Conservation (phyloP, 2,888 invertebrate species). For the Sphecodes monilicornis region DNA sequence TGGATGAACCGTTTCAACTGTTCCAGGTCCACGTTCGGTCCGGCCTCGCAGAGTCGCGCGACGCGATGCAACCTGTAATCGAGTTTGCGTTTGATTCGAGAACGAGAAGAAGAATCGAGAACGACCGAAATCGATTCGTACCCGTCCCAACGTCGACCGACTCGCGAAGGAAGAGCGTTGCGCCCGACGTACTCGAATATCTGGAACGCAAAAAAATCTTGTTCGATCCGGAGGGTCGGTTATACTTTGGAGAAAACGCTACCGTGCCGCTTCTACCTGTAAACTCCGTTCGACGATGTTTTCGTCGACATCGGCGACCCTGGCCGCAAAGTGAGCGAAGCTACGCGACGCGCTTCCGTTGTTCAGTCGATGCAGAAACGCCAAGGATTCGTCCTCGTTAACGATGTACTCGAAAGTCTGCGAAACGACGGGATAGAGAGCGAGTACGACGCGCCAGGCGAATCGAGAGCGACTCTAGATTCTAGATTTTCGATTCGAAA, state of each 20-base stretch:
- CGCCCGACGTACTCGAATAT: conserved; percentile 67
- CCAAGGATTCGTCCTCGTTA: conserved; percentile 86
- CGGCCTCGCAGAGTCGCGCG: conserved; percentile 44
- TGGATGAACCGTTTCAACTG: conserved; percentile 65
- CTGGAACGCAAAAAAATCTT: conserved; percentile 47
- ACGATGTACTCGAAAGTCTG: conserved; percentile 88
- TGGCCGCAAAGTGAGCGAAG: conserved; percentile 89
- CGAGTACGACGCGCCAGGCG: neutral
- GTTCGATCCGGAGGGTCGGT: neutral
- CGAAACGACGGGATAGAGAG: too few species aligned
- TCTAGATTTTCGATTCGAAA: neutral
- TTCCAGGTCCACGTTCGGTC: conserved; percentile 50
- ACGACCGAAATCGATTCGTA: conserved; percentile 12
- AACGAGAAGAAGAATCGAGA: neutral
- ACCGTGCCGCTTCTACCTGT: conserved; percentile 76
- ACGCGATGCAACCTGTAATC: conserved; percentile 53
- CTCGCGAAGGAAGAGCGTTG: conserved; percentile 58
- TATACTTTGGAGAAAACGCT: neutral
- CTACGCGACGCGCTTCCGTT: conserved; percentile 87
- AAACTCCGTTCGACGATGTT: conserved; percentile 86
- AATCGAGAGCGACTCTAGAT: too few species aligned
- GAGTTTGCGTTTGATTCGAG: neutral
- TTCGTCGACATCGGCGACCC: conserved; percentile 86
- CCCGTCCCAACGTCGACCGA: conserved; percentile 8
- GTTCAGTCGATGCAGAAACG: conserved; percentile 89